Percentiles rank a stretch among this genome's conserved stretches.
Evolutionary conservation across 2,113 vertebrate genomes (phyloP).

Genomic region (Mormoops blainvillei): DNA sequence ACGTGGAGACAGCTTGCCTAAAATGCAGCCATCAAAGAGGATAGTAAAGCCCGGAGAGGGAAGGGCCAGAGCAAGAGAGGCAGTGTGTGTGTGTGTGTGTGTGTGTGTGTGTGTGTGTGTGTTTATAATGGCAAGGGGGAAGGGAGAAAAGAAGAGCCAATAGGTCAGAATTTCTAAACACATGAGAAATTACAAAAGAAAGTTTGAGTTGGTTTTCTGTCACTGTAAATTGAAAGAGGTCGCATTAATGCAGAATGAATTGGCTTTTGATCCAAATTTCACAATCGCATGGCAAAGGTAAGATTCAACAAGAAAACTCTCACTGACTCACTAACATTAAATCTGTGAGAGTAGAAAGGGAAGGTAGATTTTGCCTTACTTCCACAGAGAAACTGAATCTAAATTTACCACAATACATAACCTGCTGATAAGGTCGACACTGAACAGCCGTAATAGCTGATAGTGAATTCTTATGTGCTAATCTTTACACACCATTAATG

Average conservation of each 20-base stretch:
- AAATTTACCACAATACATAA: background rate
- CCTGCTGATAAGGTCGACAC: background rate
- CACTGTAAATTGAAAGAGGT: background rate
- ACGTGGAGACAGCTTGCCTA: background rate
- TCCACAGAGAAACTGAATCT: background rate
- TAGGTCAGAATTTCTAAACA: background rate
- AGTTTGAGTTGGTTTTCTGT: background rate
- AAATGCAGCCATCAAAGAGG: background rate
- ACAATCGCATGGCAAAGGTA: background rate
- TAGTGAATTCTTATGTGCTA: background rate
- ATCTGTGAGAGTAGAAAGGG: background rate
- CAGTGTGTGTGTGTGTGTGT: background rate
- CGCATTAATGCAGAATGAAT: background rate
- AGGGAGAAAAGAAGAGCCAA: background rate
- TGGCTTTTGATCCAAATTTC: background rate
- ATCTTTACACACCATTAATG: background rate
- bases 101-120: background rate
- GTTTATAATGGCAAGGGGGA: fast-evolving
- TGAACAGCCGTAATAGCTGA: background rate
- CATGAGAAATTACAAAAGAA: background rate
- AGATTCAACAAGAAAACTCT: background rate
- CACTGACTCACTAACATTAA: background rate
- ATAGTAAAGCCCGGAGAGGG: background rate
- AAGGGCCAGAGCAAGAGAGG: background rate
- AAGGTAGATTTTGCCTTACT: background rate